Evolutionary conservation across 2,113 vertebrate species (phyloP).

Genomic region (Struthidea cinerea): DNA sequence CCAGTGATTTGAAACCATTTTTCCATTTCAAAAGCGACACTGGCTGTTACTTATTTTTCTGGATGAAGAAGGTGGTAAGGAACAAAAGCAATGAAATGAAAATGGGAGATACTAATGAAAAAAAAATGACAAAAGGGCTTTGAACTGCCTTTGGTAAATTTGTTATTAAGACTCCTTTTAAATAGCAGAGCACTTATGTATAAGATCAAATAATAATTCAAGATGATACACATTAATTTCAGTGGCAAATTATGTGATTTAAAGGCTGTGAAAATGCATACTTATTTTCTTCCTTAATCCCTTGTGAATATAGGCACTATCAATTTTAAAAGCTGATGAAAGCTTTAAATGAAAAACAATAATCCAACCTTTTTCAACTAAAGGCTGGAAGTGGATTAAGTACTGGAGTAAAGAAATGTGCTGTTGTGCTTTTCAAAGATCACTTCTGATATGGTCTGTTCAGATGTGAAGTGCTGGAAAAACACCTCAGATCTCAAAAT

Average conservation of each 20-base stretch:
- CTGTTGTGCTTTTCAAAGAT: background rate
- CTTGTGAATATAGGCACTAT: slow-evolving; percentile 25
- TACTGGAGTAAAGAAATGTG: background rate
- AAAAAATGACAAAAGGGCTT: slow-evolving; percentile 50
- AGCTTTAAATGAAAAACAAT: slow-evolving; percentile 50
- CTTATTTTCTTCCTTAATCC: slow-evolving; percentile 45
- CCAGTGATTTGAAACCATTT: slow-evolving; percentile 82
- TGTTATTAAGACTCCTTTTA: slow-evolving; percentile 56
- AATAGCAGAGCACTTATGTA: slow-evolving; percentile 34
- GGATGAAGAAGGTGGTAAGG: slow-evolving; percentile 63
- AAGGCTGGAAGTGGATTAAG: slow-evolving; percentile 29
- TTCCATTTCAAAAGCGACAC: slow-evolving; percentile 78
- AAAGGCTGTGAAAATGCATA: slow-evolving; percentile 44
- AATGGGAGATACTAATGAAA: slow-evolving; percentile 64
- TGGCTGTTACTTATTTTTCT: slow-evolving; percentile 71
- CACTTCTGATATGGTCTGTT: background rate
- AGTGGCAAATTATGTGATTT: slow-evolving; percentile 44
- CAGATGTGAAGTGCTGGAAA: background rate
- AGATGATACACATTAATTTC: slow-evolving; percentile 51
- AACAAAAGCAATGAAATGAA: slow-evolving; percentile 68
- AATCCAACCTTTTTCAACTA: slow-evolving; percentile 54
- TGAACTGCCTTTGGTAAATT: slow-evolving; percentile 53
- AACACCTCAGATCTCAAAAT: background rate
- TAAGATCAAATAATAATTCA: slow-evolving; percentile 64
- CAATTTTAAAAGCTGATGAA: slow-evolving; percentile 45